Evolutionary conservation across 2,797 vertebrate genomes (phyloP).

Genomic region (Euthynnus affinis): DNA sequence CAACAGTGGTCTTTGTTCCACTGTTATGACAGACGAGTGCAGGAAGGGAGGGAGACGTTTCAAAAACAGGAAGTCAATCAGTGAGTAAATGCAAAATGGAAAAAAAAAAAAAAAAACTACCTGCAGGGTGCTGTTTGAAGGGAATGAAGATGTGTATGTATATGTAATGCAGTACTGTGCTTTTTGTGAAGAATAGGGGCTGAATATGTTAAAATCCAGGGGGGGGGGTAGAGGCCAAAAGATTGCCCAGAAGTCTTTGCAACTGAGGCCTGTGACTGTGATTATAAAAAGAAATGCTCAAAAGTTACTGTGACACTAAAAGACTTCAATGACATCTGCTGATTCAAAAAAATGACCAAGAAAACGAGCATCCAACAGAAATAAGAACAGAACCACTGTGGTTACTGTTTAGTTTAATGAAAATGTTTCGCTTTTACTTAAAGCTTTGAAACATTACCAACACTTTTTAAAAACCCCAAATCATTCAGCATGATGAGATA

Average conservation of each 20-base stretch:
- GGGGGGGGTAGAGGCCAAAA: not conserved
- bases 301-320: not conserved
- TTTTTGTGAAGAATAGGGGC: not conserved
- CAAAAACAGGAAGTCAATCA: slow-evolving; percentile 53
- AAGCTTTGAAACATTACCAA: not conserved
- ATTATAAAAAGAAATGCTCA: not conserved
- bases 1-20: slow-evolving; percentile 50
- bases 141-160: not conserved
- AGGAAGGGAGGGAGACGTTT: slow-evolving; percentile 7
- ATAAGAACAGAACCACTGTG: not conserved
- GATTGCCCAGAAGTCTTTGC: not conserved
- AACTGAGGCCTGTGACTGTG: not conserved
- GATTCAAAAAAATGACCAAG: not conserved
- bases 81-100: not conserved
- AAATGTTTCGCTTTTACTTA: not conserved
- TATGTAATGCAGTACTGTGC: not conserved
- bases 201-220: not conserved
- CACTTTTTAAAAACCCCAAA: too few species aligned
- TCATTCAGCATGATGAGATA: not conserved
- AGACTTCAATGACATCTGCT: not conserved
- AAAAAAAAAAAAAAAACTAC: slow-evolving; percentile 4
- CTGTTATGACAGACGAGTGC: slow-evolving; percentile 46
- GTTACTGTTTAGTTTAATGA: not conserved
- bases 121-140: slow-evolving; percentile 3
- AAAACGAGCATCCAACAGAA: too few species aligned